Conservation (phyloP, 2,797 vertebrate species). For the Benthosema pterotum region DNA sequence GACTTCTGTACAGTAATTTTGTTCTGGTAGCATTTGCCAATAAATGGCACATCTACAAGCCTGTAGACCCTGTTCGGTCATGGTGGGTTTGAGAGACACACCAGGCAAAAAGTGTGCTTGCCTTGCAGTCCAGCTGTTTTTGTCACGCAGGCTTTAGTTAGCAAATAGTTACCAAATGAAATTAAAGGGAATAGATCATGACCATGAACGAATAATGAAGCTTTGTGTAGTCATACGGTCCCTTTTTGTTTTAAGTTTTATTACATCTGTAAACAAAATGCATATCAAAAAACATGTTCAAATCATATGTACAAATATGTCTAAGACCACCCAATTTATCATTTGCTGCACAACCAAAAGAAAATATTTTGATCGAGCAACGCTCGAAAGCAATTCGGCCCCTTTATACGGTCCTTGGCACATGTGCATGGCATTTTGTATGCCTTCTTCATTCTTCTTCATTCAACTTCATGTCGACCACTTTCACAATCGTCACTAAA, state of each 20-base stretch:
- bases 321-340: slow-evolving; percentile 4
- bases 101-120: slow-evolving; percentile 93
- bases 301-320: slow-evolving; percentile 41
- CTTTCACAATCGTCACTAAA: not conserved
- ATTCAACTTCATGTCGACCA: not conserved
- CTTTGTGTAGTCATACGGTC: slow-evolving; percentile 9
- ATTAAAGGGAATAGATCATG: too few species aligned
- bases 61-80: slow-evolving; percentile 56
- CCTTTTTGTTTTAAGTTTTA: slow-evolving; percentile 27
- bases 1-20: too few species aligned
- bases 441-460: not conserved
- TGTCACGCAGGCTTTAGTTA: slow-evolving; percentile 57
- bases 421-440: slow-evolving; percentile 25
- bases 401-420: slow-evolving; percentile 28
- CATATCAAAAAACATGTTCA: slow-evolving; percentile 38
- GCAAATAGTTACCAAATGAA: too few species aligned
- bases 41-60: too few species aligned
- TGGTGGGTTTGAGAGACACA: slow-evolving; percentile 90
- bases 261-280: slow-evolving; percentile 57
- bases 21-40: too few species aligned
- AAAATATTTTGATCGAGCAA: too few species aligned
- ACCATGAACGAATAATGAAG: too few species aligned
- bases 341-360: too few species aligned
- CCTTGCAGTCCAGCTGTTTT: slow-evolving; percentile 90
- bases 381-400: too few species aligned